These are phyloP conservation scores for Salvelinus alpinus DNA, from an alignment of 2,113 vertebrate genomes.

Conservation along the genomic window DNA sequence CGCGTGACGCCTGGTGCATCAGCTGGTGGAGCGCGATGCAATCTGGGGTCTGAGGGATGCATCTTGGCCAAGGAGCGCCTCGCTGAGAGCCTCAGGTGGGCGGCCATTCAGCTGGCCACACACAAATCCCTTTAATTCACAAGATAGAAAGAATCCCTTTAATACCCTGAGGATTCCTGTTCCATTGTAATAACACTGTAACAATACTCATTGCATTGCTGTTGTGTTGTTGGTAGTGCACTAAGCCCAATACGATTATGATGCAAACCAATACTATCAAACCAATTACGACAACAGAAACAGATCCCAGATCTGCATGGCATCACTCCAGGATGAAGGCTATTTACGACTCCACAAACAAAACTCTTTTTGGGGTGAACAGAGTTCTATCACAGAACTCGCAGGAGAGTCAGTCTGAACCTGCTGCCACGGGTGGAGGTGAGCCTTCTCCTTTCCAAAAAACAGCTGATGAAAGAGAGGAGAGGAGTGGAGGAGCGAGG, in stretches of 20 bases:
- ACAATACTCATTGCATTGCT: neutral
- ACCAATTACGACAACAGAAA: neutral
- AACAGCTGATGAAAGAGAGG: neutral
- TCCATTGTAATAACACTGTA: no score
- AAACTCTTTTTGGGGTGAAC: neutral
- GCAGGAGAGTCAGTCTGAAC: neutral
- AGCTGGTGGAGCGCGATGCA: constrained; percentile 54
- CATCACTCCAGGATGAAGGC: neutral
- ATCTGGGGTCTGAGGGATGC: constrained; percentile 57
- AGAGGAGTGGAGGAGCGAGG: constrained; percentile 2
- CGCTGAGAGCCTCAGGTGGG: constrained; percentile 51
- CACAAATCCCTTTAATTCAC: neutral
- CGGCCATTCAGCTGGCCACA: constrained; percentile 34
- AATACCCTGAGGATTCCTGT: no score
- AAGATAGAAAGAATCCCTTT: neutral
- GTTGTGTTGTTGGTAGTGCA: neutral
- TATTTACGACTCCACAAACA: neutral
- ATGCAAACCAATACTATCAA: no score
- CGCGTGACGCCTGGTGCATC: constrained; percentile 51
- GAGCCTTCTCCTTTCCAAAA: neutral
- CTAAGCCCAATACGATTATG: no score
- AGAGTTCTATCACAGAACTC: neutral
- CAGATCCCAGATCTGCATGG: neutral
- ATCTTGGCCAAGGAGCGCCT: constrained; percentile 51
- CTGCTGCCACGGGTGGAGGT: neutral